A percentile compares a stretch with the other conserved stretches of the same genome.
Evolutionary conservation across 2,888 invertebrate species (phyloP).

Genomic region (Machimus rusticus): DNA sequence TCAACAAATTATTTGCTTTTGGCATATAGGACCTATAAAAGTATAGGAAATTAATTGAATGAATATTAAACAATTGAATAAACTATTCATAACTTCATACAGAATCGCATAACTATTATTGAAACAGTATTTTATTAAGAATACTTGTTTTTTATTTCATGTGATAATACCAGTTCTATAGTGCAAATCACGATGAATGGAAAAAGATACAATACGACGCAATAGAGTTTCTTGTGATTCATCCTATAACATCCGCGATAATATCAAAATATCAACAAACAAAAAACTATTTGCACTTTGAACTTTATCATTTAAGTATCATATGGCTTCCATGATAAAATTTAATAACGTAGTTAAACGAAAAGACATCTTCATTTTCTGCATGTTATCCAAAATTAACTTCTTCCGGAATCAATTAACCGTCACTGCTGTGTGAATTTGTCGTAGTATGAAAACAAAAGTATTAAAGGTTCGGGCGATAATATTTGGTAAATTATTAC

Average conservation of each 20-base stretch:
- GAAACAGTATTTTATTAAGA: neutral
- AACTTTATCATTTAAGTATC: neutral
- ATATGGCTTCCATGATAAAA: neutral
- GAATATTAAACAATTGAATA: too few species aligned
- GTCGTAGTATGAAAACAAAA: neutral
- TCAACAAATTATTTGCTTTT: too few species aligned
- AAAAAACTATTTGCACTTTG: neutral
- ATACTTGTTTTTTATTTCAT: neutral
- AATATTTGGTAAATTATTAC: constrained; percentile 6
- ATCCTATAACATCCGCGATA: neutral
- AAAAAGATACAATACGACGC: neutral
- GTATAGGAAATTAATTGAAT: too few species aligned
- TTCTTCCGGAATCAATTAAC: neutral
- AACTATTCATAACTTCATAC: too few species aligned
- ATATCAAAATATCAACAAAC: neutral
- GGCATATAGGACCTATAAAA: too few species aligned
- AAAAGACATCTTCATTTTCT: neutral
- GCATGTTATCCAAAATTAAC: neutral
- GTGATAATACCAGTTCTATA: neutral
- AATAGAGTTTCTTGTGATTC: neutral
- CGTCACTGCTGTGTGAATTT: neutral
- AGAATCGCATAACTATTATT: neutral
- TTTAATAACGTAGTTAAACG: neutral
- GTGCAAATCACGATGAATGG: neutral
- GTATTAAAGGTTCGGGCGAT: neutral